These are phyloP conservation scores for Muscicapa comitata DNA, from an alignment of 2,797 vertebrate species.

Conservation along the genomic window DNA sequence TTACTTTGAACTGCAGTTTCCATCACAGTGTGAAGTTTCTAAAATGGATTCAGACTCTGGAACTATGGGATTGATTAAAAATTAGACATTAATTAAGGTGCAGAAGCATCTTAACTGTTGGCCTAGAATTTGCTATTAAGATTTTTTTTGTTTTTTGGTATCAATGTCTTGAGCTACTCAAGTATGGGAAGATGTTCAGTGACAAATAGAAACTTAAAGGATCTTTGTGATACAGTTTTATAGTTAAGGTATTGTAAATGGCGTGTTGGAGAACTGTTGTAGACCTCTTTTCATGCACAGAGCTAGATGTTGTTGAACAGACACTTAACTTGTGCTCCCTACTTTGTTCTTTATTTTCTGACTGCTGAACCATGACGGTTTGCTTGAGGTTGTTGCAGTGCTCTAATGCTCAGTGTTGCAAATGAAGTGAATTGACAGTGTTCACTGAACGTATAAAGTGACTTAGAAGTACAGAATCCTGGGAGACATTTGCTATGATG, in stretches of 20 bases:
- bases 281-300: neutral
- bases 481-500: neutral
- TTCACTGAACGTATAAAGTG: neutral
- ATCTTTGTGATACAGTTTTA: neutral
- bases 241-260: neutral
- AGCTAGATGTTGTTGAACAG: neutral
- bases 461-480: neutral
- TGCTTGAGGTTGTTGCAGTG: neutral
- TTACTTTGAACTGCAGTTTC: neutral
- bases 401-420: neutral
- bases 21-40: neutral
- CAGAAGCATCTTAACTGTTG: neutral
- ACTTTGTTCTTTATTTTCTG: neutral
- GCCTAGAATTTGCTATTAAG: neutral
- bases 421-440: neutral
- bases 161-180: neutral
- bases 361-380: neutral
- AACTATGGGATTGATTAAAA: neutral
- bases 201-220: neutral
- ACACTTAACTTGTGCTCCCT: neutral
- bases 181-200: neutral
- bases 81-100: neutral
- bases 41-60: neutral
- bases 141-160: neutral
- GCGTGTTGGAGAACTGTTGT: fast-evolving